Conservation (phyloP, 1,140 invertebrate genomes). For the Amphibalanus amphitrite region DNA sequence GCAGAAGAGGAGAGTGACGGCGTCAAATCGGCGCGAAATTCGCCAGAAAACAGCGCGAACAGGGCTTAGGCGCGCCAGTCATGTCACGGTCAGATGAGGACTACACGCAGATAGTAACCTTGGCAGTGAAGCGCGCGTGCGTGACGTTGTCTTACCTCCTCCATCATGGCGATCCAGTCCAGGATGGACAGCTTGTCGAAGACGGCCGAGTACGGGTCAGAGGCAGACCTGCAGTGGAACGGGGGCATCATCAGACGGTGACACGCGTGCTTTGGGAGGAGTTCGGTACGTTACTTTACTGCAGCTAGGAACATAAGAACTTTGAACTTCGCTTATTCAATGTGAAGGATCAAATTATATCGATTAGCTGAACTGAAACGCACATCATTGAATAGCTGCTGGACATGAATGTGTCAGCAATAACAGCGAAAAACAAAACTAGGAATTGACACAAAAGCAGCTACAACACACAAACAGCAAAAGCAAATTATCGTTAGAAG, state of each 20-base stretch:
- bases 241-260: no score
- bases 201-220: conserved; percentile 17
- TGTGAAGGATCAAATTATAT: no score
- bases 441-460: no score
- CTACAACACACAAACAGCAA: not conserved
- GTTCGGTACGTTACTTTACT: not conserved
- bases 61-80: not conserved
- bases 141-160: conserved; percentile 12
- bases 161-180: conserved; percentile 22
- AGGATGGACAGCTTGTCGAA: conserved; percentile 20
- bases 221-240: conserved; percentile 14
- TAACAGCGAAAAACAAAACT: not conserved
- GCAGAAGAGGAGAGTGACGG: not conserved
- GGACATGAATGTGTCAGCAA: no score
- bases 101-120: not conserved
- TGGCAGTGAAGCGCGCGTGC: not conserved
- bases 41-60: not conserved
- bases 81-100: not conserved
- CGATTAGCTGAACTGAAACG: no score
- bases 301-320: no score
- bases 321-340: no score
- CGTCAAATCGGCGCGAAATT: not conserved
- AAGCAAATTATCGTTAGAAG: not conserved
- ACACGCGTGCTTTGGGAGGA: no score
- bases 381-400: no score